Base-by-base conservation (phyloP, 2,797 vertebrate genomes). In the Neosalanx taihuensis region DNA sequence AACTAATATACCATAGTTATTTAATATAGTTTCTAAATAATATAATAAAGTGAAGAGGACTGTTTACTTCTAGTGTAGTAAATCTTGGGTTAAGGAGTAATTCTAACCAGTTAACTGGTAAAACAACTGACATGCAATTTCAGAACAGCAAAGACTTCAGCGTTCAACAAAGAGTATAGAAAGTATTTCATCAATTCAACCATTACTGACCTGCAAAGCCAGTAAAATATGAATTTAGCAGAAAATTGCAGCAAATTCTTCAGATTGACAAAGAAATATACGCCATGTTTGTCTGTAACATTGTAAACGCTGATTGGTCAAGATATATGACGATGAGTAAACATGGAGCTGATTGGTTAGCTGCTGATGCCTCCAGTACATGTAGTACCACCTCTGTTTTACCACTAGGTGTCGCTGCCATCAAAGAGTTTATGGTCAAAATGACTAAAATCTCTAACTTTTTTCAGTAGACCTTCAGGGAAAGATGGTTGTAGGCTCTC, bases 241-340 rank as follows among this genome's bases (percentile, higher is more conserved):
- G 13, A 26, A 18, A 3, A 64, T 15, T 73, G 41, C 79, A 75
- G 72, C 33, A 1, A 53, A 26, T 12, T 15, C 13, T 1, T 68
- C 4, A 0, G 64, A 57, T 58, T 78, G 49, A 69, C 73, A 78
- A 72, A 53, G 57, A 37, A 49, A 69, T 4, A 18, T 12, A 3
- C 70, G 69, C 63, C 77, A 86, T 88, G 23, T 74, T 74, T 59
- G 74, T 79, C 74, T 49, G 5, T 13, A 0, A 84, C 78, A 23
- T 77, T 65, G 26, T 9, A 5, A 1, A 26, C 72, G 69, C 5
- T 84, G 59, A 90, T 89, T 91, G 89, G 91, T 56, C 56, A 1
- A 23, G 10, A 0, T 6, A 1, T 0, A 1, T 7, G 41, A 64
- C 1, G 53, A 0, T 5, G 0, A 88, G 78, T 85, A 79, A 81